Evolutionary conservation across 2,888 invertebrate species (phyloP), one percentile per base, ranked within the genome.

Genomic region (Pseudeuparius sepicola): DNA sequence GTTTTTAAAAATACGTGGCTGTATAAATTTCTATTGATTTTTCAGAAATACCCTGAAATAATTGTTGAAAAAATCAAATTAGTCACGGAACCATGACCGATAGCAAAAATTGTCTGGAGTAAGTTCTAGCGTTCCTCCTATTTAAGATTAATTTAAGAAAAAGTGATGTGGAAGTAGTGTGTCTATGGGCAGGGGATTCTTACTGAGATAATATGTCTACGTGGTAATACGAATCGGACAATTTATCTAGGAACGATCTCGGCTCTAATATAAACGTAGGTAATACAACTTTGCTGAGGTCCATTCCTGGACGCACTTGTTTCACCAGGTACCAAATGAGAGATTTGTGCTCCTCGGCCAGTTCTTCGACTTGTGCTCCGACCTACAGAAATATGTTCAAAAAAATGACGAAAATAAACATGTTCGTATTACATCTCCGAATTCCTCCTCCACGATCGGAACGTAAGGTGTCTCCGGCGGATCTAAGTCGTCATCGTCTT

Each of bases 251-350:
- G 61, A 94, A 92, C 0, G 92, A 93, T 27, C 93, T 68, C 1
- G 93, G 90, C 58, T 94, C 93, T 47, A 94, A 64, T 36, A 94
- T 93, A 59, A 93, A 93, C 0, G 93, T 93, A 0, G 93, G 93
- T 46, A 94, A 66, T 9, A 92, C 90, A 26, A 94, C 86, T 68
- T 87, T 86, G 41, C 86, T 86, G 16, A 94, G 66, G 66, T 94
- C 94, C 94, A 94, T 94, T 29, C 94, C 94, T 1, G 93, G 92
- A 10, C 92, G 73, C 18, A 92, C 88, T 71, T 94, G 94, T 63
- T 94, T 94, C 53, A 94, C 72, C 23, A 94, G 70, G 57, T 84
- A 86, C 93, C 94, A 94, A 50, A 94, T 81, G 25, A 94, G 68
- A 11, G 89, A 89, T 61, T 92, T 93, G 66, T 94, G 90, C 61